Conservation (phyloP, 2,888 invertebrate genomes). For the Drosophila quinaria region DNA sequence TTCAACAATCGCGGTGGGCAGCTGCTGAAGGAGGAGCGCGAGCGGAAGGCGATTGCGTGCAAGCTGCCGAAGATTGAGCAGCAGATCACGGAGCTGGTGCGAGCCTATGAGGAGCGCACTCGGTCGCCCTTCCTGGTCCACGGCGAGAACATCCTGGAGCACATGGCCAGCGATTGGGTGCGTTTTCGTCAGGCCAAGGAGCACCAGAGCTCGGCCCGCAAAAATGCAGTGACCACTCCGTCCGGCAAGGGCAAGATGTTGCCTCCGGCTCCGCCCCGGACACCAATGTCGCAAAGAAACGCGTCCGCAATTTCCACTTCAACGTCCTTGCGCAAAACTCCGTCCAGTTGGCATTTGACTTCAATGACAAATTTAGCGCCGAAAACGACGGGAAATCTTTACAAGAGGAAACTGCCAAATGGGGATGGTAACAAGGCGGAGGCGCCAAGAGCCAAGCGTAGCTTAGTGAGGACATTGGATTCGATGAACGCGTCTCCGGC, state of each 20-base stretch:
- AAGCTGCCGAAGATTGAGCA: constrained; percentile 91
- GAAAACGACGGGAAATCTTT: constrained; percentile 58
- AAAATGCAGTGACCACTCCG: constrained; percentile 58
- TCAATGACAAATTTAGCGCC: constrained; percentile 19
- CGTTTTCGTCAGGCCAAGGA: constrained; percentile 85
- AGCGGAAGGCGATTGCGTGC: constrained; percentile 91
- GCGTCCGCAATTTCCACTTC: constrained; percentile 58
- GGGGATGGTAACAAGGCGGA: constrained; percentile 27
- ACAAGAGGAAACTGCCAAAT: constrained; percentile 70
- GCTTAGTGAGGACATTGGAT: constrained; percentile 71
- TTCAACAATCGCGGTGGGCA: constrained; percentile 96
- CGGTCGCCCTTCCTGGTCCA: constrained; percentile 88
- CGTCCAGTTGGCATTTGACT: constrained; percentile 66
- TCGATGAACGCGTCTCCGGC: constrained; percentile 66
- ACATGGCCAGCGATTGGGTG: constrained; percentile 88
- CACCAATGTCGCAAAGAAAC: constrained; percentile 77
- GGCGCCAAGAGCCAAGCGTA: constrained; percentile 80
- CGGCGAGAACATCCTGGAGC: constrained; percentile 88
- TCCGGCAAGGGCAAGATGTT: constrained; percentile 38
- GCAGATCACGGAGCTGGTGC: too few relatives aligned
- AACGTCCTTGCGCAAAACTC: constrained; percentile 64
- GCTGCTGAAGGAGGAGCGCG: constrained; percentile 93
- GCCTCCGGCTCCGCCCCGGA: constrained; percentile 59
- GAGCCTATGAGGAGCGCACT: constrained; percentile 87
- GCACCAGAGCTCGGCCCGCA: constrained; percentile 85